These are phyloP conservation scores for Nannobrachium achirus DNA, from an alignment of 2,113 vertebrate genomes.

Conservation along the genomic window DNA sequence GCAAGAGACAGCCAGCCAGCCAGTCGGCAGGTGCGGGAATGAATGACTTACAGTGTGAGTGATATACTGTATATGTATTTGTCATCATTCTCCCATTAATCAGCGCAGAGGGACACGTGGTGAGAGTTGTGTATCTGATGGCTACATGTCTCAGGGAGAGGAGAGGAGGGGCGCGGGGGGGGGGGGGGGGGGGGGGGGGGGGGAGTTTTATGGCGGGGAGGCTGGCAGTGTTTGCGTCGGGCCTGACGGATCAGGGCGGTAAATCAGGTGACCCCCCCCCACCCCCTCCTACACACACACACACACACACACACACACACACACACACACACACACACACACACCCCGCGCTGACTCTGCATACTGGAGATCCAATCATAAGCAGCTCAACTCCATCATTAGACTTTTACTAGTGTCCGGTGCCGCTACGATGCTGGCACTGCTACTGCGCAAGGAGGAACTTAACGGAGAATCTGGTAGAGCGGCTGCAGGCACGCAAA, in stretches of 20 bases:
- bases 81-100: slow-evolving; percentile 67
- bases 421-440: slow-evolving; percentile 42
- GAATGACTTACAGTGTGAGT: slow-evolving; percentile 24
- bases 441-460: no score
- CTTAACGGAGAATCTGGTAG: no score
- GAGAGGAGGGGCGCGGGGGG: no score
- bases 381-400: slow-evolving; percentile 61
- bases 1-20: slow-evolving; percentile 33
- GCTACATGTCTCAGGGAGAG: slow-evolving; percentile 69
- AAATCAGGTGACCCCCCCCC: slow-evolving; percentile 49
- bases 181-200: no score
- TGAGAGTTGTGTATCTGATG: slow-evolving; percentile 74
- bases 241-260: slow-evolving; percentile 61
- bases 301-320: no score
- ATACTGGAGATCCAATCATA: slow-evolving; percentile 64
- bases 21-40: no score
- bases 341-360: slow-evolving; percentile 54
- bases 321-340: no score
- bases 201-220: slow-evolving; percentile 62
- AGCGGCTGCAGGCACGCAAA: no score
- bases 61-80: slow-evolving; percentile 58
- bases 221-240: slow-evolving; percentile 72
- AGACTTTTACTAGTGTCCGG: slow-evolving; percentile 50
- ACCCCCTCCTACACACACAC: no score
- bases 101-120: slow-evolving; percentile 55